phyloP scores from a whole-genome alignment of 2,888 invertebrate genomes.

The Endotricha flammealis region DNA sequence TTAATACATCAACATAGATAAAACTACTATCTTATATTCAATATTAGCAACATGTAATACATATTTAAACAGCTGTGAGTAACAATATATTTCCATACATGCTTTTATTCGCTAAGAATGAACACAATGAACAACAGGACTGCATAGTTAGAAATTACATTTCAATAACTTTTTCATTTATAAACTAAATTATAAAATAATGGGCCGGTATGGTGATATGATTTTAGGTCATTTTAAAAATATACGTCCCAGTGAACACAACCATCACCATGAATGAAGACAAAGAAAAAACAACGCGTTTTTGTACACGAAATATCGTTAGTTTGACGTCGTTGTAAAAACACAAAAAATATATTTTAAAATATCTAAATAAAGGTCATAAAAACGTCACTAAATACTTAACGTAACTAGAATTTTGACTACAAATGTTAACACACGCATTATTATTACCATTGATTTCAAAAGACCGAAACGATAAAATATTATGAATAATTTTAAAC shows the following conservation, averaged over 20 bases:
- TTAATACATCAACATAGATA: constrained; percentile 57
- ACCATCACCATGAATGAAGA: constrained; percentile 1
- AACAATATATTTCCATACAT: constrained; percentile 31
- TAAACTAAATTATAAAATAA: background rate
- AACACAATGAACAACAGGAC: constrained; percentile 33
- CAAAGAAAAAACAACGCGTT: background rate
- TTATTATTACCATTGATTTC: no score
- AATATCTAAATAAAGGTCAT: background rate
- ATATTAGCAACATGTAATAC: constrained; percentile 45
- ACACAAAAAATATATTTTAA: background rate
- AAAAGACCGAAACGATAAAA: no score
- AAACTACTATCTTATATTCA: constrained; percentile 38
- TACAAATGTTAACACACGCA: no score
- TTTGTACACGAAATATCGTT: background rate
- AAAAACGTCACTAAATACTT: background rate
- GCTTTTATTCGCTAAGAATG: constrained; percentile 28
- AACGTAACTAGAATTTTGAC: background rate
- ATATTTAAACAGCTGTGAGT: constrained; percentile 36
- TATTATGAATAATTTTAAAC: no score
- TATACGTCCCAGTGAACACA: constrained; percentile 1
- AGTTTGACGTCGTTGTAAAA: constrained; percentile 4
- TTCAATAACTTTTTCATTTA: background rate
- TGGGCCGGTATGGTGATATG: no score
- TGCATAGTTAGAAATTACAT: constrained; percentile 21
- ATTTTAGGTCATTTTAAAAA: background rate